These are phyloP conservation scores for Epistrophella euchroma DNA, from an alignment of 2,888 invertebrate genomes.

Conservation along the genomic window DNA sequence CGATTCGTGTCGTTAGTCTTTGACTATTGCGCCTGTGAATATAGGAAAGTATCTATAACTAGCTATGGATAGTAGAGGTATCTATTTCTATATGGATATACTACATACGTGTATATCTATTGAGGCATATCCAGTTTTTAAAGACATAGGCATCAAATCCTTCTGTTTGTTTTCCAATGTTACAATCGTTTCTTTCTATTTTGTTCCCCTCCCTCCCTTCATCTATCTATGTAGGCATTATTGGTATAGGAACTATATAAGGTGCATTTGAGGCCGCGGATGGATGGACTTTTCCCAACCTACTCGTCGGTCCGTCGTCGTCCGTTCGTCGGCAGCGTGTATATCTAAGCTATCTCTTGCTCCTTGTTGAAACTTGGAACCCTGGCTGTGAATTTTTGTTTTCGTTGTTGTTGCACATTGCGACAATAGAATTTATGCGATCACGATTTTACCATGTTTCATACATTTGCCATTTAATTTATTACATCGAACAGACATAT, in stretches of 20 bases:
- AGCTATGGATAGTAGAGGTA: constrained; percentile 16
- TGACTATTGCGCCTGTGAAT: constrained; percentile 63
- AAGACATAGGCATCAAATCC: constrained; percentile 75
- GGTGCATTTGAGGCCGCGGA: constrained; percentile 31
- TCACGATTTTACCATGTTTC: constrained; percentile 78
- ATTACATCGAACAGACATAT: constrained; percentile 76
- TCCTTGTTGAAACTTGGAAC: constrained; percentile 68
- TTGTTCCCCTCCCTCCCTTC: neutral
- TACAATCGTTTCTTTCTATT: constrained; percentile 42
- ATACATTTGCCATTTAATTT: constrained; percentile 78
- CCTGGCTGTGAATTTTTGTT: constrained; percentile 54
- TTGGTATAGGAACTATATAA: neutral
- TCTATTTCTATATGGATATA: neutral
- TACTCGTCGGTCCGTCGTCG: constrained; percentile 22
- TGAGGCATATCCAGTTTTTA: constrained; percentile 70
- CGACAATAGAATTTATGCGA: constrained; percentile 78
- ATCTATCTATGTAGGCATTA: neutral
- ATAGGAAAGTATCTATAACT: constrained; percentile 16
- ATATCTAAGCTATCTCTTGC: constrained; percentile 58
- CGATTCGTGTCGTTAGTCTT: constrained; percentile 73
- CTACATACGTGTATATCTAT: constrained; percentile 57
- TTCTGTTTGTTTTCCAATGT: constrained; percentile 73
- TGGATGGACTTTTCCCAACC: constrained; percentile 55
- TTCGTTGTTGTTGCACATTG: constrained; percentile 74
- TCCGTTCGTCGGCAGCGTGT: constrained; percentile 8